phyloP scores from a whole-genome alignment of 1,140 invertebrate species.

The Calephelis virginiensis region DNA sequence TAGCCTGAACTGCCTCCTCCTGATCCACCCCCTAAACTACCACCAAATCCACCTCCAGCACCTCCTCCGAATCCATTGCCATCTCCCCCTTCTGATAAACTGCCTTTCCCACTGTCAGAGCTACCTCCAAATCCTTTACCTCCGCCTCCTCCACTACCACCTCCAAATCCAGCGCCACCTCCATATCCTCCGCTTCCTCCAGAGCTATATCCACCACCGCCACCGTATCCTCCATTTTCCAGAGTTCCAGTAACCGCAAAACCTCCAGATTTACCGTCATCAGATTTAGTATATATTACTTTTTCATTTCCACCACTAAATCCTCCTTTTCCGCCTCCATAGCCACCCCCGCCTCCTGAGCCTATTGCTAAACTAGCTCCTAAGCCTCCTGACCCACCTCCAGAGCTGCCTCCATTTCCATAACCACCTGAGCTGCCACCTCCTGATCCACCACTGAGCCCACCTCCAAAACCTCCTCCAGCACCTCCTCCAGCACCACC shows the following conservation, averaged over 20 bases:
- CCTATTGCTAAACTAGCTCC: background rate
- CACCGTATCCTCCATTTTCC: constrained; percentile 36
- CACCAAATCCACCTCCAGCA: constrained; percentile 23
- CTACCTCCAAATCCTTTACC: constrained; percentile 25
- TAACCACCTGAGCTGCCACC: constrained; percentile 35
- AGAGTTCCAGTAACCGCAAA: constrained; percentile 48
- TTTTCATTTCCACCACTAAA: constrained; percentile 40
- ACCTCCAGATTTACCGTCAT: constrained; percentile 56
- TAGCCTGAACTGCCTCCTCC: constrained; percentile 36
- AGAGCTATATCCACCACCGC: constrained; percentile 30
- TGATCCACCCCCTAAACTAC: constrained; percentile 30
- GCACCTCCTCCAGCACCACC: constrained; percentile 32
- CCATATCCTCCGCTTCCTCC: constrained; percentile 29
- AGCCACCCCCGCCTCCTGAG: constrained; percentile 25
- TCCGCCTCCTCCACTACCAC: constrained; percentile 25
- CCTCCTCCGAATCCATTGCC: constrained; percentile 27
- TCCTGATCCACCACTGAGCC: constrained; percentile 32
- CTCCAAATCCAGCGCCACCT: constrained; percentile 25
- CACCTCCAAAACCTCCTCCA: constrained; percentile 35
- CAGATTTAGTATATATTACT: constrained; percentile 42
- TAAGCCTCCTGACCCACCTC: constrained; percentile 32
- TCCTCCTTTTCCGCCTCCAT: constrained; percentile 47
- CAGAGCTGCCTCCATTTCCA: constrained; percentile 34
- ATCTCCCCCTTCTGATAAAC: constrained; percentile 23
- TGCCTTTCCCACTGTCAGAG: constrained; percentile 25